Evolutionary conservation across 2,113 vertebrate genomes (phyloP).

Genomic region (Nerophis lumbriciformis): DNA sequence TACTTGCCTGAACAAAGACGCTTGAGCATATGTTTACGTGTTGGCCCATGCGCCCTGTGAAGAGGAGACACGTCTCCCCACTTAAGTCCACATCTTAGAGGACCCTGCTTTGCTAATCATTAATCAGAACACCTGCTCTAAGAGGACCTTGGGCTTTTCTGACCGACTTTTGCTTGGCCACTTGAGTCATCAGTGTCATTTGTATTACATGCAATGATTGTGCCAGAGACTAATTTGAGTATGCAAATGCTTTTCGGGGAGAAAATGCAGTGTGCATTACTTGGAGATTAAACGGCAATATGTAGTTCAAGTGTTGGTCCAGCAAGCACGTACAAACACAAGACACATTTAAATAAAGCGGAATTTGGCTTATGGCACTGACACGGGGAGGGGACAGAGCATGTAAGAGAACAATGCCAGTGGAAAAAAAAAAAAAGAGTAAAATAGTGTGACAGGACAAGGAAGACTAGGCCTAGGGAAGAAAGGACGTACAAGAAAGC

Average conservation of each 20-base stretch:
- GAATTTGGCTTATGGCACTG: constrained; percentile 21
- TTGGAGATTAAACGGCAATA: constrained; percentile 52
- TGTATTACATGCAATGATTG: constrained; percentile 69
- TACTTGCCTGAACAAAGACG: constrained; percentile 60
- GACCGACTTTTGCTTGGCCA: constrained; percentile 61
- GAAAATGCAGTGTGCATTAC: constrained; percentile 40
- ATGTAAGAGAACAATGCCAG: constrained; percentile 30
- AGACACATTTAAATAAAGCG: constrained; percentile 36
- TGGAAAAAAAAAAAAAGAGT: constrained; percentile 24
- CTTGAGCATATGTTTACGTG: constrained; percentile 51
- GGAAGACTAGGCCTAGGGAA: constrained; percentile 45
- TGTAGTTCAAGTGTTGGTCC: constrained; percentile 50
- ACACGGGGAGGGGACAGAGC: constrained; percentile 37
- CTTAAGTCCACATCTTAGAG: constrained; percentile 61
- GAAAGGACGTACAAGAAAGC: constrained; percentile 50
- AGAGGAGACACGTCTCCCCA: constrained; percentile 52
- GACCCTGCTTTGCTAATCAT: constrained; percentile 68
- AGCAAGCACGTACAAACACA: constrained; percentile 45
- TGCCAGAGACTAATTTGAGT: constrained; percentile 68
- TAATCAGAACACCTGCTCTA: constrained; percentile 73
- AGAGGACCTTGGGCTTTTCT: constrained; percentile 39
- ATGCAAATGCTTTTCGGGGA: constrained; percentile 58
- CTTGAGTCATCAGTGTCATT: constrained; percentile 72
- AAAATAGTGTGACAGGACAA: constrained; percentile 38
- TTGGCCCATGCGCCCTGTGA: constrained; percentile 39